These are phyloP conservation scores for Trematomus bernacchii DNA, from an alignment of 2,797 vertebrate genomes.

Conservation along the genomic window DNA sequence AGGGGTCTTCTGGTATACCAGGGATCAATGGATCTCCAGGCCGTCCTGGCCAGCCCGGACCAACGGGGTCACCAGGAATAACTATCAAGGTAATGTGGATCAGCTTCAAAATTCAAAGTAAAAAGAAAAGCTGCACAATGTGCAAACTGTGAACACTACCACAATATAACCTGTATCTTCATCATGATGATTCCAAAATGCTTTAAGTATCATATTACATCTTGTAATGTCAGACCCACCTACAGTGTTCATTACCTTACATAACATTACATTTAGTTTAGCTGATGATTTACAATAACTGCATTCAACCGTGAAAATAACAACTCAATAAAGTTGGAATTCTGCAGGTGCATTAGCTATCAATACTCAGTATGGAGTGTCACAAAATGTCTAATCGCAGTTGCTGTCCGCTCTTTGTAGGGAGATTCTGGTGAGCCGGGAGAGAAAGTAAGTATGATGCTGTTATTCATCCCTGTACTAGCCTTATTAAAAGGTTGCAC, in stretches of 20 bases:
- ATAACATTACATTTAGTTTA: too few relatives aligned
- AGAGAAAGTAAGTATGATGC: conserved; percentile 81
- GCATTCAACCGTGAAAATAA: too few relatives aligned
- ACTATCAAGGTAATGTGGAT: conserved; percentile 87
- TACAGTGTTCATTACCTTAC: not conserved
- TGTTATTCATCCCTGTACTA: not conserved
- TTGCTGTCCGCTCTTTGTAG: conserved; percentile 72
- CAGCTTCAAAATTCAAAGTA: not conserved
- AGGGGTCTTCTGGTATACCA: conserved; percentile 84
- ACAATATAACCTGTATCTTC: too few relatives aligned
- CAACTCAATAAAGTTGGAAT: too few relatives aligned
- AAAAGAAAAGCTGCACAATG: not conserved
- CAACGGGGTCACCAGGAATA: conserved; percentile 83
- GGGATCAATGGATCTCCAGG: conserved; percentile 89
- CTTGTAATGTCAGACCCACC: not conserved
- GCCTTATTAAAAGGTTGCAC: not conserved
- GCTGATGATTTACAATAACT: too few relatives aligned
- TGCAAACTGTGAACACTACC: not conserved
- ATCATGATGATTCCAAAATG: not conserved
- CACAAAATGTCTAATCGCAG: not conserved
- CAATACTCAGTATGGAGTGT: not conserved
- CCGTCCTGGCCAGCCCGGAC: conserved; percentile 84
- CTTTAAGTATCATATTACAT: not conserved
- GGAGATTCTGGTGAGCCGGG: conserved; percentile 88
- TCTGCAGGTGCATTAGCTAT: too few relatives aligned